A percentile compares a stretch with the other conserved stretches of the same genome.
These are phyloP conservation scores for Zaprionus kolodkinae DNA, from an alignment of 1,140 invertebrate species.

Conservation along the genomic window DNA sequence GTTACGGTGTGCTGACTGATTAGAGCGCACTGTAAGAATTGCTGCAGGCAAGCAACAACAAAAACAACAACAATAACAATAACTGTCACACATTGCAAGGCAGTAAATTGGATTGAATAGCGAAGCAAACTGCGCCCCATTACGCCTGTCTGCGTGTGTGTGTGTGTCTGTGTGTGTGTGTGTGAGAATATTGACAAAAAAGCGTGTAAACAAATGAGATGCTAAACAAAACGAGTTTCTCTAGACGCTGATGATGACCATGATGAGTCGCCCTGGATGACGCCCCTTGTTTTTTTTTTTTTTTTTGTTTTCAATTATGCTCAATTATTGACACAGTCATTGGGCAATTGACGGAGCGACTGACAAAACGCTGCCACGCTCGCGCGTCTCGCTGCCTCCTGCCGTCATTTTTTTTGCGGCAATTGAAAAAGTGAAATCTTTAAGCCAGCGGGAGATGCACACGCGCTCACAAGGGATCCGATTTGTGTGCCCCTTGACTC, in stretches of 20 bases:
- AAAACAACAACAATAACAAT: constrained; percentile 12
- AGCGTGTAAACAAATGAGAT: constrained; percentile 66
- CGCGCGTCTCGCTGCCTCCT: constrained; percentile 11
- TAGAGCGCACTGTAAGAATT: constrained; percentile 22
- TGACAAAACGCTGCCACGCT: constrained; percentile 35
- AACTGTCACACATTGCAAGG: constrained; percentile 39
- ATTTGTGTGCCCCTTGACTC: too few species aligned
- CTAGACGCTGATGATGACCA: constrained; percentile 8
- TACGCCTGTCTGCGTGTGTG: constrained; percentile 6
- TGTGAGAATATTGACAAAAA: constrained; percentile 37
- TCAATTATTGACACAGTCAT: constrained; percentile 77
- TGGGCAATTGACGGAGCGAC: constrained; percentile 46
- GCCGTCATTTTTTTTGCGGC: constrained; percentile 29
- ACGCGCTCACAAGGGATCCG: constrained; percentile 30
- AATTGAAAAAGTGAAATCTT: constrained; percentile 57
- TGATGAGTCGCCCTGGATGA: constrained; percentile 24
- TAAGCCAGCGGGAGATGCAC: constrained; percentile 46
- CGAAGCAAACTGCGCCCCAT: constrained; percentile 6
- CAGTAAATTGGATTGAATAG: constrained; percentile 39
- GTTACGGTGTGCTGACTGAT: constrained; percentile 13
- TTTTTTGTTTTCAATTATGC: constrained; percentile 78
- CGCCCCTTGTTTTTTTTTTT: constrained; percentile 66
- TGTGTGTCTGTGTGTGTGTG: constrained; percentile 6
- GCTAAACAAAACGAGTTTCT: constrained; percentile 42
- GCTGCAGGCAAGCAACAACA: constrained; percentile 3